Base-by-base conservation (phyloP, 2,888 invertebrate genomes). In the Mimumesa dahlbomi region DNA sequence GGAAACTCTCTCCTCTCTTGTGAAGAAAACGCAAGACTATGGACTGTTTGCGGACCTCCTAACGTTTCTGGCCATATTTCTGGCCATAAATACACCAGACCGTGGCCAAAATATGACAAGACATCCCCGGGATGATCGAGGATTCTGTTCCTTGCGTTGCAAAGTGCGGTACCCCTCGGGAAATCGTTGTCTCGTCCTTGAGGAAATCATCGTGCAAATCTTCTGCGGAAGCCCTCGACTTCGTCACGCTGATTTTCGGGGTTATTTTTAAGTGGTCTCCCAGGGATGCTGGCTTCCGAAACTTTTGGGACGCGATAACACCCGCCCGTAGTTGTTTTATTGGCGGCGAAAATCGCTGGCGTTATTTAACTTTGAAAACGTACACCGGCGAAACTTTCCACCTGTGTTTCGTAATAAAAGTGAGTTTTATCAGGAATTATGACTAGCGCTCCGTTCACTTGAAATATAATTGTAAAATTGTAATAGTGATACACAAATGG, bases 61-160 rank as follows among this genome's bases (percentile, higher is more conserved):
- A 87, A 88, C 82, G 85, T 84, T 84, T 84, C 81, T 86, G 86
- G 78, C 83, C 88, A 87, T 88, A 87, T 85, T 87, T 84, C 71
- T 85, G 84, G 82, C 83, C 84, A 84, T 87, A 87, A 88, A 88
- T 88, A 86, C 85, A 84, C 81, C 81, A 74, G 70, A 68, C 81
- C 77, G 86, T 86, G 88, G 87, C 83, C 88, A 88, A 82, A 85
- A 86, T 87, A 87, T 86, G 85, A 86, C 85, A 83, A 84, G 77
- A 78, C 52, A 14, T 56, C 7, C 25, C 18, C 18, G 19, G n/a
- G 5, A 57, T 43, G 34, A 66, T 65, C 25, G 36, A 22, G 22
- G 22, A 21, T 29, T 45, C 25, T 36, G 34, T 45, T 21, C 11
- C 31, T 46, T 42, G 56, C 45, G 16, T 45, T 22, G 58, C 46